A percentile compares a stretch with the other conserved stretches of the same genome.
Evolutionary conservation across 35 echinoderm and acorn worm genomes (phyloP).

Genomic region (Antedon bifida): DNA sequence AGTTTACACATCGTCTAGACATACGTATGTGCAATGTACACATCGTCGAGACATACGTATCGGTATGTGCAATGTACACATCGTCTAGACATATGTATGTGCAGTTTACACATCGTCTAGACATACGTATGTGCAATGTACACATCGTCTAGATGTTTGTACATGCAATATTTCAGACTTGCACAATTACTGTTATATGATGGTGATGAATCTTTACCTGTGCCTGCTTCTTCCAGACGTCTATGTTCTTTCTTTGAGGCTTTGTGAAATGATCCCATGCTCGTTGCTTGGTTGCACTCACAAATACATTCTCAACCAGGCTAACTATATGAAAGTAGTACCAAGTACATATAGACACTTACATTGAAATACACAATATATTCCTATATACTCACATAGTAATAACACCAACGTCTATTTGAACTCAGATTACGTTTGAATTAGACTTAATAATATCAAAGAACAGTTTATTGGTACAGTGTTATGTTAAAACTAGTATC

Average conservation of each 20-base stretch:
- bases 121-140: no score
- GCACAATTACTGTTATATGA: not conserved
- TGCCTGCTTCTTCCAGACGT: slow-evolving; percentile 58
- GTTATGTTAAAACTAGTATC: no score
- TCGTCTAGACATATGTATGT: not conserved
- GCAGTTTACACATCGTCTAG: no score
- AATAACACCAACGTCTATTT: not conserved
- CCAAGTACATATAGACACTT: not conserved
- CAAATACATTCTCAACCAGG: slow-evolving; percentile 81
- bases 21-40: no score
- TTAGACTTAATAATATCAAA: no score
- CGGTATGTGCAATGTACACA: not conserved
- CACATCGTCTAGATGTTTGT: no score
- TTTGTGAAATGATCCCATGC: slow-evolving; percentile 94
- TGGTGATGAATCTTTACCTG: slow-evolving; percentile 32
- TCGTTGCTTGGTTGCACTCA: slow-evolving; percentile 82
- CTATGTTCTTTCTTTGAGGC: slow-evolving; percentile 80
- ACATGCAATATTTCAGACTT: no score
- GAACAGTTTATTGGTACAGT: no score
- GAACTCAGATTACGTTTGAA: no score
- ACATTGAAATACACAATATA: not conserved
- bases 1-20: no score
- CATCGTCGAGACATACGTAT: no score
- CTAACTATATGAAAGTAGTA: slow-evolving; percentile 43
- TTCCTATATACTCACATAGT: not conserved